These are phyloP conservation scores for Eulemur albifrons DNA, from an alignment of 2,797 vertebrate species.

Conservation along the genomic window DNA sequence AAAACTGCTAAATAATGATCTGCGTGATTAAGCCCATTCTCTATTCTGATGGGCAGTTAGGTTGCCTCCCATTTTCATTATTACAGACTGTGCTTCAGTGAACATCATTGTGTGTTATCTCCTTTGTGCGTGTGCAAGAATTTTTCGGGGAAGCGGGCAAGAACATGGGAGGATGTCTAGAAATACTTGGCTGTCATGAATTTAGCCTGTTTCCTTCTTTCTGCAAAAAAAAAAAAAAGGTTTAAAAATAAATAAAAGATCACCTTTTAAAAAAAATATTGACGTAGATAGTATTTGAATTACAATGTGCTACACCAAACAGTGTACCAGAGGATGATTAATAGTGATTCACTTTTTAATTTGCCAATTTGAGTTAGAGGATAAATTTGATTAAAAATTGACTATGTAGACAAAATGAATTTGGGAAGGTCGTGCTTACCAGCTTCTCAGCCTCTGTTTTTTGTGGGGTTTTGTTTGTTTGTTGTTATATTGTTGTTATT, in stretches of 20 bases:
- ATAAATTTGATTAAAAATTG: slow-evolving; percentile 23
- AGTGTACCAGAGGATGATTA: background rate
- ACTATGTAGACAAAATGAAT: background rate
- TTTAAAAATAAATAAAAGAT: background rate
- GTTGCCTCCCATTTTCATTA: background rate
- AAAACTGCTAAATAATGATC: background rate
- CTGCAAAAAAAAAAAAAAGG: background rate
- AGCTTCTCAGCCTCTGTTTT: background rate
- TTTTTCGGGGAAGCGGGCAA: background rate
- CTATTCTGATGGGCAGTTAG: background rate
- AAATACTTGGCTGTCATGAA: background rate
- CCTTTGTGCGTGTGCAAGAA: background rate
- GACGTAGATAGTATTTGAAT: background rate
- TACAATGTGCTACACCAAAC: background rate
- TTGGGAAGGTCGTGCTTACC: background rate
- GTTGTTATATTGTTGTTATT: background rate
- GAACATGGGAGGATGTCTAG: background rate
- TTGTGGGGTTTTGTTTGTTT: background rate
- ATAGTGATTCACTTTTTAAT: background rate
- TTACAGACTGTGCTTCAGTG: background rate
- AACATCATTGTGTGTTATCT: background rate
- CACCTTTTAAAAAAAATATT: background rate
- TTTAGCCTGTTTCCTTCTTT: background rate
- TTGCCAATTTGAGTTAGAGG: background rate
- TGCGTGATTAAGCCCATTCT: background rate